These are phyloP conservation scores for Pterocles burchelli DNA, from an alignment of 2,113 vertebrate genomes.

Conservation along the genomic window DNA sequence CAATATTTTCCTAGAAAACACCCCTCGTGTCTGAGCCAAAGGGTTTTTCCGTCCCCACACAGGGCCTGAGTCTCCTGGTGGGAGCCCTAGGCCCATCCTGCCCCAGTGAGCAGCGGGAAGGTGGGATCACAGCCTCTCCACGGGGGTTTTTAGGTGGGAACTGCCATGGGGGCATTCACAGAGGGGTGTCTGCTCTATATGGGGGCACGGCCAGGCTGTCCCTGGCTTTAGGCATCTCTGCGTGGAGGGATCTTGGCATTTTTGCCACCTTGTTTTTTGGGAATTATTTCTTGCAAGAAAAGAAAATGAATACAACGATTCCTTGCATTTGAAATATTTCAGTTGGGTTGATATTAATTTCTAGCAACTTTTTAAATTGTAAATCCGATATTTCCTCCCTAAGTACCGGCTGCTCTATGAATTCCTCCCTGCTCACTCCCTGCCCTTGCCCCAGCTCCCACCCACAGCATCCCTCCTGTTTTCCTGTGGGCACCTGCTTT, in stretches of 20 bases:
- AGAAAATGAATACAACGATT: fast-evolving
- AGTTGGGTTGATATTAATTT: not conserved
- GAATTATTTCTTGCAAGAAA: not conserved
- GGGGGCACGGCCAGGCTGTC: not conserved
- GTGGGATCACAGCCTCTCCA: not conserved
- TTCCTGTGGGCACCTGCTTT: not conserved
- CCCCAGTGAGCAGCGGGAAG: not conserved
- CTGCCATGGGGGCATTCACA: fast-evolving
- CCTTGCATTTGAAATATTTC: fast-evolving
- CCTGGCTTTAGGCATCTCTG: not conserved
- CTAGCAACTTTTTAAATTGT: fast-evolving
- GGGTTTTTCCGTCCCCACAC: not conserved
- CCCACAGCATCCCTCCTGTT: not conserved
- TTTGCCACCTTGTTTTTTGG: not conserved
- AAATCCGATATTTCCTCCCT: fast-evolving
- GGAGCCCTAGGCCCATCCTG: not conserved
- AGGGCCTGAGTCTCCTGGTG: not conserved
- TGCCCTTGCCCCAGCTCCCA: not conserved
- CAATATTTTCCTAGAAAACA: not conserved
- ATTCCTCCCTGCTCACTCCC: not conserved
- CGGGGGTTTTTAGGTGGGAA: fast-evolving
- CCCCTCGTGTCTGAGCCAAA: fast-evolving
- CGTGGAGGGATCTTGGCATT: fast-evolving
- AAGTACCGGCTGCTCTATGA: not conserved
- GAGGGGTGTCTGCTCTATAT: fast-evolving